Base-by-base conservation (phyloP, 1,140 invertebrate species). In the Whitmania pigra region DNA sequence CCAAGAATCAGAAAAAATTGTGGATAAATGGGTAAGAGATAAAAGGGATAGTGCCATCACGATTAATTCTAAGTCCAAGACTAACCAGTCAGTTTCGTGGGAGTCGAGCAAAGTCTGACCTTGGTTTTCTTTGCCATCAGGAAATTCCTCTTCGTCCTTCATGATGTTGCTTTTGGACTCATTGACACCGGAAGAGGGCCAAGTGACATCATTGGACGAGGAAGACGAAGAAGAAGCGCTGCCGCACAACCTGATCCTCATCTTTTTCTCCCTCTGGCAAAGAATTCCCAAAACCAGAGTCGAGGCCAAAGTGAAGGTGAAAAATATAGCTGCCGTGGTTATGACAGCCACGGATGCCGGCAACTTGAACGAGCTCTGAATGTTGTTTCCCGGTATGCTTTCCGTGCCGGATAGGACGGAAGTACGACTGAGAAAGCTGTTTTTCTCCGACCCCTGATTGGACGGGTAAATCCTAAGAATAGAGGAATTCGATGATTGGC, bases 381-480 rank as follows among this genome's bases (percentile, higher is more conserved):
- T 9, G 57, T 20, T 63, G 15, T 63, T 63, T 22, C 22, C 29
- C 6, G 22, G 11, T 22, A 63, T 25, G 22, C 6, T 25, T 63
- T 63, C 57, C 57, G 57, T 25, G 22, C 29, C 29, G 22, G 57
- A 63, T 31, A 63, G 11, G 22, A 63, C 22, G 22, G 57, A 63
- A 63, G 22, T 63, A 13, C 57, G 57, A 31, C 57, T 22, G 6
- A 63, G 29, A 15, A 63, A 63, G 22, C 57, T 31, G 29, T 31
- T 31, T 22, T 31, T 63, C 29, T 22, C 57, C 22, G 22, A 25
- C 1, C 57, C 29, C 29, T 63, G 22, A 63, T 31, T 63, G 57
- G 57, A 63, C 57, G 57, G 57, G 22, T 63, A 63, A 63, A 63
- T 49, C 43, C 57, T 25, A 31, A 63, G 22, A 63, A 63, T 63